Percentiles rank a stretch among this genome's conserved stretches.
phyloP scores from a whole-genome alignment of 2,797 vertebrate species.

The Tarsius wallacei region DNA sequence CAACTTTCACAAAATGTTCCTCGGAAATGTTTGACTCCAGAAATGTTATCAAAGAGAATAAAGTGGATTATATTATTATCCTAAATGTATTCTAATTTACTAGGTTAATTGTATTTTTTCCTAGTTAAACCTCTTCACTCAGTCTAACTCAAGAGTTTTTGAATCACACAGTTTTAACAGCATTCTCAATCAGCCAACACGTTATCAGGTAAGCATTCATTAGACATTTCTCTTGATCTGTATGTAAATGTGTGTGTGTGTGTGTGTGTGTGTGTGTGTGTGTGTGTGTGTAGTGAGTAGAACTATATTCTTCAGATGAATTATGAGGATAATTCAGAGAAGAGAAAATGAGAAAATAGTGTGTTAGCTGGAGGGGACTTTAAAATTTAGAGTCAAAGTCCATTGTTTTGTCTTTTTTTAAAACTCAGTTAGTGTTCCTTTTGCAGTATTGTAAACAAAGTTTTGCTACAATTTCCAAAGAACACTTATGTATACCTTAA shows the following conservation, averaged over 20 bases:
- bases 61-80: conserved; percentile 71
- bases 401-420: not conserved
- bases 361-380: not conserved
- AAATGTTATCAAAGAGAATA: conserved; percentile 58
- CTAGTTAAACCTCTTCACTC: conserved; percentile 95
- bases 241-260: not conserved
- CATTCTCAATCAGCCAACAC: conserved; percentile 95
- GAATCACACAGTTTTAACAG: conserved; percentile 95
- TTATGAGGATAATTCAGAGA: not conserved
- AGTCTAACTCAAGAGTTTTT: conserved; percentile 94
- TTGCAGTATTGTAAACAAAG: conserved; percentile 10
- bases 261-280: not conserved
- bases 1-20: not conserved
- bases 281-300: conserved; percentile 17
- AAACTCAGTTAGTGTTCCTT: not conserved
- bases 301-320: not conserved
- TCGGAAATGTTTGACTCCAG: not conserved
- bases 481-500: not conserved
- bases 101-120: conserved; percentile 89
- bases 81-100: conserved; percentile 84
- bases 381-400: not conserved
- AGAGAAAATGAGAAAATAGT: not conserved
- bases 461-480: not conserved
- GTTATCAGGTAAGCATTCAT: conserved; percentile 93
- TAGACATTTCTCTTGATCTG: not conserved